Base-by-base conservation (phyloP, 2,888 invertebrate genomes). In the Hipparchia semele region DNA sequence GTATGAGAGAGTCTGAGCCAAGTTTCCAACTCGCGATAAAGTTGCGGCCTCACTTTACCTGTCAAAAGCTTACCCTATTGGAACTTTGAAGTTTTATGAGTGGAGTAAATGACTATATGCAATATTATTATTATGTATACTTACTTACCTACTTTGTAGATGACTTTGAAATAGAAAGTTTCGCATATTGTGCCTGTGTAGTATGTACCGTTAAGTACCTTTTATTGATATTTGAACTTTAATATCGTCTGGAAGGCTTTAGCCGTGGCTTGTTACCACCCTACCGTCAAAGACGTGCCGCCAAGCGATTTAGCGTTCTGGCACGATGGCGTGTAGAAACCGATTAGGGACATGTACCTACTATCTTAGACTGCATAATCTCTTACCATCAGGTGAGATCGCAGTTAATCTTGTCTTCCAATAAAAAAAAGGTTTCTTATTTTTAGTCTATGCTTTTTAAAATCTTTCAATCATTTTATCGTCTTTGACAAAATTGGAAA, bases 81-180 rank as follows among this genome's bases (percentile, higher is more conserved):
- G 80, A 88, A 87, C 86, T 89, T 89, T 79, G 77, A 75, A 80
- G 84, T 84, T 84, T 86, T 84, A 83, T 83, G 83, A 85, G 86
- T 84, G 83, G 81, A 84, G 83, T 83, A 84, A 83, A 83, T 76
- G 81, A 82, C 3, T 4, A 5, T 39, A 80, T 69, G 33, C 33
- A 33, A 53, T 33, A 53, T 65, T 68, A 74, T 45, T 45, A 53
- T 61, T 45, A 58, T 59, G 45, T 61, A 54, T 9, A 10, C 49
- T 1, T 49, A 49, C 6, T 12, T 54, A 70, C 69, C 73, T 76
- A 73, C 70, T 76, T 65, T 71, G 49, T 9, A 62, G 46, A 49
- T 13, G 62, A n/a, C 62, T 58, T 9, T 10, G 49, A 49, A 64
- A 61, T 39, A 45, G 60, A 61, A 39, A 61, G 45, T 10, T 39